A percentile compares a stretch with the other conserved stretches of the same genome.
These are phyloP conservation scores for Hypomecis atomaria DNA, from an alignment of 2,888 invertebrate genomes.

Conservation along the genomic window DNA sequence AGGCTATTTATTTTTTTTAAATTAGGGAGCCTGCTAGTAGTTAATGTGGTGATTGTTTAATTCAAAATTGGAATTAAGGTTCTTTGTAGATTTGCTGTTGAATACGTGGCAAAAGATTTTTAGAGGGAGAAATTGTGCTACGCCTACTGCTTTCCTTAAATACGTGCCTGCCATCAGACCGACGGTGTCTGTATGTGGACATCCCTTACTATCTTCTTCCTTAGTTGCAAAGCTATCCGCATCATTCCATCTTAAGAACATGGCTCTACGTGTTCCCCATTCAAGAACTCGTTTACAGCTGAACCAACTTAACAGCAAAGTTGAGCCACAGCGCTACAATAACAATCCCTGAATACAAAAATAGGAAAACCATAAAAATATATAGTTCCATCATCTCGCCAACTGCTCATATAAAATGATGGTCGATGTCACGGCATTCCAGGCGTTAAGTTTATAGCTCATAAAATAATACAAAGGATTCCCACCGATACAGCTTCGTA, in stretches of 20 bases:
- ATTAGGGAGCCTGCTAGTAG: no score
- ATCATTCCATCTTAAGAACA: constrained; percentile 35
- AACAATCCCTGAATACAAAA: neutral
- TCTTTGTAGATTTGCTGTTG: no score
- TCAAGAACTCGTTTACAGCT: constrained; percentile 41
- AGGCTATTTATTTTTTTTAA: no score
- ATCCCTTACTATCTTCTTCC: constrained; percentile 19
- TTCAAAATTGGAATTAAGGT: no score
- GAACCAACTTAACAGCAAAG: neutral
- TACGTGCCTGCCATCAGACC: constrained; percentile 18
- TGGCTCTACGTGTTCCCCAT: constrained; percentile 37
- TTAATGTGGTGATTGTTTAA: no score
- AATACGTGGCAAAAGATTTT: no score
- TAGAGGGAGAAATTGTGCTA: neutral
- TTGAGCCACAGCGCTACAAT: neutral
- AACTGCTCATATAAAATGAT: neutral
- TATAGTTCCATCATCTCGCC: neutral
- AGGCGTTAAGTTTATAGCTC: constrained; percentile 22
- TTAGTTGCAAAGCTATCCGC: constrained; percentile 29
- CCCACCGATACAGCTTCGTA: constrained; percentile 18
- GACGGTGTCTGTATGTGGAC: constrained; percentile 4
- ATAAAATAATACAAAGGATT: constrained; percentile 31
- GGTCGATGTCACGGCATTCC: constrained; percentile 32
- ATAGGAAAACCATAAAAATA: neutral
- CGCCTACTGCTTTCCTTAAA: neutral